Conservation (phyloP, 2,113 vertebrate species). For the Arvicanthis niloticus region DNA sequence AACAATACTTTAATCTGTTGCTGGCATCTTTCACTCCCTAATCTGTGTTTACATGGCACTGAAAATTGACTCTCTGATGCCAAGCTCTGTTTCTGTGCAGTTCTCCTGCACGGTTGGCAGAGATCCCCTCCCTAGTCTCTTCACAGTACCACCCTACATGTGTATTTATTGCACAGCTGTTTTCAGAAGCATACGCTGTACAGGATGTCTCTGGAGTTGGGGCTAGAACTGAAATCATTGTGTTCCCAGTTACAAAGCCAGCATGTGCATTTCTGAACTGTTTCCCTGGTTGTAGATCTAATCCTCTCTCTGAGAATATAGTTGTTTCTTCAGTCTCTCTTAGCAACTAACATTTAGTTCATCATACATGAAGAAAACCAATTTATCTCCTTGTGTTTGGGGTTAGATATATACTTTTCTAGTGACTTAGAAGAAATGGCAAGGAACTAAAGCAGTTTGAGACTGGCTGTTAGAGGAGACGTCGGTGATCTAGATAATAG, state of each 20-base stretch:
- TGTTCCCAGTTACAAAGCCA: conserved; percentile 44
- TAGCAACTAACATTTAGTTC: conserved; percentile 47
- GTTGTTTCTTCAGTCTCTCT: conserved; percentile 42
- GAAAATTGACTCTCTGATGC: conserved; percentile 56
- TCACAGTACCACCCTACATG: neutral
- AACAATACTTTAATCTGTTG: conserved; percentile 59
- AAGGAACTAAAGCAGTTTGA: conserved; percentile 53
- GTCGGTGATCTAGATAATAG: neutral
- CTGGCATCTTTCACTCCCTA: conserved; percentile 62
- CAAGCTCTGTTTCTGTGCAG: conserved; percentile 54
- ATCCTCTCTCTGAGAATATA: neutral
- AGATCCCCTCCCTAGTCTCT: conserved; percentile 27
- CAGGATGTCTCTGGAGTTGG: conserved; percentile 25
- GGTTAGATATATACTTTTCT: conserved; percentile 38
- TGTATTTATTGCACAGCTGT: conserved; percentile 56
- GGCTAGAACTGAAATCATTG: neutral
- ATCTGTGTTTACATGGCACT: conserved; percentile 68
- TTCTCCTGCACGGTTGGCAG: conserved; percentile 46
- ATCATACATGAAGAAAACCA: conserved; percentile 45
- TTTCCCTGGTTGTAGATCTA: neutral
- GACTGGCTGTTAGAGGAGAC: neutral
- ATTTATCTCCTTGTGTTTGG: conserved; percentile 40
- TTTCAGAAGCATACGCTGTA: conserved; percentile 6
- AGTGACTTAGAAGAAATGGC: conserved; percentile 55
- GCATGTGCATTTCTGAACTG: conserved; percentile 17